Percentiles rank a stretch among this genome's conserved stretches.
Conservation (phyloP, 1,140 invertebrate species). For the Linepithema humile region DNA sequence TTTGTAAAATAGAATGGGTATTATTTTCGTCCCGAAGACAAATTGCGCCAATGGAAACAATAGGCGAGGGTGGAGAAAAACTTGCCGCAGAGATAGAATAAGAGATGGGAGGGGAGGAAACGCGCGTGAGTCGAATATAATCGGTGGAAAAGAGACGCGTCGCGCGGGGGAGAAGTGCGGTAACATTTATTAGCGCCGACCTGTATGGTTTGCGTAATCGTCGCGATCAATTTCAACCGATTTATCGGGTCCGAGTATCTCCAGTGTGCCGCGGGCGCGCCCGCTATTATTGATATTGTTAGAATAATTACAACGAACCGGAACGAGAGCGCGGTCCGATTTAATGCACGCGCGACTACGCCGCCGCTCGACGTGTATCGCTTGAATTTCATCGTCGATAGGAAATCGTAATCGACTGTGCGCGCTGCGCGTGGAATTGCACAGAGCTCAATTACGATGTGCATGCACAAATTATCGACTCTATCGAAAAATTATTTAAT, state of each 20-base stretch:
- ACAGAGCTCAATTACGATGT: conserved; percentile 13
- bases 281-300: conserved; percentile 39
- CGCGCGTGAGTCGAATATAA: not conserved
- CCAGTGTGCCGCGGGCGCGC: not conserved
- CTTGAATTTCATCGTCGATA: conserved; percentile 40
- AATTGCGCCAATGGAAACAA: conserved; percentile 34
- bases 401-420: conserved; percentile 41
- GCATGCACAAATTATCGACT: conserved; percentile 9
- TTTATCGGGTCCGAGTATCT: not conserved
- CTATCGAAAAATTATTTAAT: conserved; percentile 55
- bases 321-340: not conserved
- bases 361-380: conserved; percentile 4
- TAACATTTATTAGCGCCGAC: not conserved
- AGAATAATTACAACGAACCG: conserved; percentile 40
- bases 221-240: conserved; percentile 1
- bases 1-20: conserved; percentile 31
- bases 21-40: conserved; percentile 36
- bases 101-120: not conserved
- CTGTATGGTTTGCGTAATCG: not conserved
- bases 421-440: not conserved
- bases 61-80: not conserved
- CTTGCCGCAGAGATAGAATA: not conserved
- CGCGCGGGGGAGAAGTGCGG: no score
- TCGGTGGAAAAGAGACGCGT: not conserved
- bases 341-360: conserved; percentile 28